phyloP scores from a whole-genome alignment of 2,113 vertebrate species.

The Otolemur garnettii region DNA sequence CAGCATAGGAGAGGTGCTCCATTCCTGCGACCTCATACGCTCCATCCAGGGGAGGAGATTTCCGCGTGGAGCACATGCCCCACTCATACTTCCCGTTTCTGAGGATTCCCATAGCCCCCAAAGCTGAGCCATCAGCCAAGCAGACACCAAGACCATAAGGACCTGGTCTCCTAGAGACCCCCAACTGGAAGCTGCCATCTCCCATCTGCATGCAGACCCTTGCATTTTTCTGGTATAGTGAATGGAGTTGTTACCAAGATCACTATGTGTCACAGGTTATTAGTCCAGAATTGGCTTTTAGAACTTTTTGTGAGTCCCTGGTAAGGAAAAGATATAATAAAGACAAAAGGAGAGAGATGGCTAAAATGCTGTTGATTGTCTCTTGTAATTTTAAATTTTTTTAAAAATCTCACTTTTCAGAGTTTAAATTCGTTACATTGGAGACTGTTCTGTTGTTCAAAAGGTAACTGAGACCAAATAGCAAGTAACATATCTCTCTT shows the following conservation, averaged over 20 bases:
- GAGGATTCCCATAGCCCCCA: conserved; percentile 32
- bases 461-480: neutral
- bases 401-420: neutral
- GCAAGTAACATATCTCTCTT: neutral
- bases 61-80: conserved; percentile 79
- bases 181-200: conserved; percentile 83
- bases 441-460: neutral
- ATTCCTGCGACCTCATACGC: conserved; percentile 91
- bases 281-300: neutral
- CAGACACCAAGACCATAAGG: conserved; percentile 59
- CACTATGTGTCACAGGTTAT: neutral
- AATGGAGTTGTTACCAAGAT: neutral
- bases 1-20: conserved; percentile 91
- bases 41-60: conserved; percentile 56
- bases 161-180: rapidly evolving
- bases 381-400: too few relatives aligned
- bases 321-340: neutral
- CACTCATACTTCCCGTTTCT: conserved; percentile 80
- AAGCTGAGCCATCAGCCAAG: neutral
- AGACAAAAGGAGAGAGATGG: neutral
- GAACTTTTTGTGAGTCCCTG: neutral
- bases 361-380: too few relatives aligned
- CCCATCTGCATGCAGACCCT: neutral
- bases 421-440: neutral
- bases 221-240: neutral